Conservation (phyloP, 2,113 vertebrate genomes). For the Stegastes partitus region DNA sequence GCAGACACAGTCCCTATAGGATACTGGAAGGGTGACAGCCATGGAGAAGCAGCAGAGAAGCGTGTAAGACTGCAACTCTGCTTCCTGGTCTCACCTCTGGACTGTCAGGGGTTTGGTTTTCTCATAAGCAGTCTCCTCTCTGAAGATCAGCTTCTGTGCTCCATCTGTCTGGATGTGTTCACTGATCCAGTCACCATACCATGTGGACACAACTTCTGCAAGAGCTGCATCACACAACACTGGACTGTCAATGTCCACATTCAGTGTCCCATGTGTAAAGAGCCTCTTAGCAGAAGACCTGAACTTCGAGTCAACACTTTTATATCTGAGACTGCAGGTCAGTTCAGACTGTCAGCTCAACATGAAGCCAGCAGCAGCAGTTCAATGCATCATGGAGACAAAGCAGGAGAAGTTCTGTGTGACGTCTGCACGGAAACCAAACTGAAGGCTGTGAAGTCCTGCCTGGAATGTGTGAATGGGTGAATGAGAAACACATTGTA, state of each 20-base stretch:
- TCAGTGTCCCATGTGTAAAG: constrained; percentile 4
- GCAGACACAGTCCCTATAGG: too few relatives aligned
- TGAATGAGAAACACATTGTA: too few relatives aligned
- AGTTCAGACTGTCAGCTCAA: neutral
- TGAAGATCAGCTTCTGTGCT: neutral
- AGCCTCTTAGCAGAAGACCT: neutral
- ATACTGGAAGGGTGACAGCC: too few relatives aligned
- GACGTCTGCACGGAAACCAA: neutral
- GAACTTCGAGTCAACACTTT: neutral
- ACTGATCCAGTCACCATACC: too few relatives aligned
- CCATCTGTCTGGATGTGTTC: too few relatives aligned
- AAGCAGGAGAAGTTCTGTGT: neutral
- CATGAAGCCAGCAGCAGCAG: neutral
- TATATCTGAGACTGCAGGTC: neutral
- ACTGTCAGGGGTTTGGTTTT: too few relatives aligned
- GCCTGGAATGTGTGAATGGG: constrained; percentile 19
- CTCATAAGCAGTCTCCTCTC: constrained; percentile 16
- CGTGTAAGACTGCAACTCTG: too few relatives aligned
- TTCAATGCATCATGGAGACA: neutral
- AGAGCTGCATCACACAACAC: neutral
- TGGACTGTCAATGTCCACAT: neutral
- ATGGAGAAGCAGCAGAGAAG: too few relatives aligned
- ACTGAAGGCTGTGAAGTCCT: constrained; percentile 19
- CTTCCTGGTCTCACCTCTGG: too few relatives aligned
- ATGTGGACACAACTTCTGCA: too few relatives aligned